Conservation (phyloP, 2,797 vertebrate species). For the Corythornis leucogaster region DNA sequence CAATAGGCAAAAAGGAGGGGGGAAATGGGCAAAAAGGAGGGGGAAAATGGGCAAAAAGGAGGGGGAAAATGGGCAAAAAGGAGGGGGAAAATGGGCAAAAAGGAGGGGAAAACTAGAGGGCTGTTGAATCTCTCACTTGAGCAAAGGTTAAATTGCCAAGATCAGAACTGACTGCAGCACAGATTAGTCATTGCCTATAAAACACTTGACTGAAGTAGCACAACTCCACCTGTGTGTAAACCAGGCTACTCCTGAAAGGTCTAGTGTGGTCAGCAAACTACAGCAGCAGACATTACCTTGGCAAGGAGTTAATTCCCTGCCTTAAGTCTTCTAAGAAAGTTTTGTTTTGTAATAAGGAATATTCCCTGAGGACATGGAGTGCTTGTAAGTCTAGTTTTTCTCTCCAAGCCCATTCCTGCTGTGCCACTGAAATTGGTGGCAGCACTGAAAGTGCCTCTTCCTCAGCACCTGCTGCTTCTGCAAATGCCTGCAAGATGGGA, state of each 20-base stretch:
- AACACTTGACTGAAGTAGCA: not conserved
- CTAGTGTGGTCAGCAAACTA: not conserved
- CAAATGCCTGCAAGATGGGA: not conserved
- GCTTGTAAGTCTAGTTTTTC: not conserved
- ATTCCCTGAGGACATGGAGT: not conserved
- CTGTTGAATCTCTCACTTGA: not conserved
- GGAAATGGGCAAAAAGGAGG: not conserved
- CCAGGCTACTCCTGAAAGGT: not conserved
- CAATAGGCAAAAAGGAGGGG: not conserved
- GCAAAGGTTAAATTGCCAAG: not conserved
- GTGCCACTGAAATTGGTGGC: slow-evolving; percentile 20
- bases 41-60: not conserved
- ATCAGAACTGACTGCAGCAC: not conserved
- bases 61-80: not conserved
- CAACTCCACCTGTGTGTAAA: not conserved
- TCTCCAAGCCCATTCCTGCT: slow-evolving; percentile 19
- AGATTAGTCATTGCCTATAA: not conserved
- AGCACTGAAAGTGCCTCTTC: not conserved
- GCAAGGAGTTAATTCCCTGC: not conserved
- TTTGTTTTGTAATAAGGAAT: not conserved
- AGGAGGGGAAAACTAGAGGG: not conserved
- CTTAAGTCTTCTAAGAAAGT: slow-evolving; percentile 4
- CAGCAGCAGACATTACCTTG: not conserved
- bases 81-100: not conserved
- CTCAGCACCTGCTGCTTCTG: not conserved